Percentiles rank a stretch among this genome's conserved stretches.
Conservation (phyloP, 2,888 invertebrate genomes). For the Ellobium chinense region DNA sequence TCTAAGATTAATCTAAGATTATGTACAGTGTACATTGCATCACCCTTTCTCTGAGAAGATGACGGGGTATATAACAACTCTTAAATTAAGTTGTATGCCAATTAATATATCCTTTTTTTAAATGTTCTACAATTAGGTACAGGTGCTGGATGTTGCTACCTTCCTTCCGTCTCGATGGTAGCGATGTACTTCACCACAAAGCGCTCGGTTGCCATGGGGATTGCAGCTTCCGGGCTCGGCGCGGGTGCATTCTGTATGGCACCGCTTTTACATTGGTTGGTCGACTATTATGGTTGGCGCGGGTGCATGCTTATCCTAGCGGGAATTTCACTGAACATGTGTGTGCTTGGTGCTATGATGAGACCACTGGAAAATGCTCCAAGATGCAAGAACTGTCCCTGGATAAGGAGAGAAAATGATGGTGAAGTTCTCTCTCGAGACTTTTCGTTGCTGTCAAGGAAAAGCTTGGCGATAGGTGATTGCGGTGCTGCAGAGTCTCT, state of each 20-base stretch:
- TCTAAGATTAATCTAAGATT: too few species aligned
- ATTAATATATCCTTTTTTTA: background rate
- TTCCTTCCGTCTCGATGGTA: slow-evolving; percentile 26
- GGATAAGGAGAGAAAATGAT: background rate
- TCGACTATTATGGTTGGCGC: slow-evolving; percentile 30
- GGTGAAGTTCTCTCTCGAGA: background rate
- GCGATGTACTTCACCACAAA: slow-evolving; percentile 31
- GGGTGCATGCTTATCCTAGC: slow-evolving; percentile 23
- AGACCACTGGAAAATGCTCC: slow-evolving; percentile 1
- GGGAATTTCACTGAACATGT: slow-evolving; percentile 28
- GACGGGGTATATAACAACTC: background rate
- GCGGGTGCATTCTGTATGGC: slow-evolving; percentile 31
- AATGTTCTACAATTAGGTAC: background rate
- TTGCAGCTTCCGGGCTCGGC: slow-evolving; percentile 18
- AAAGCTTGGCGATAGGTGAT: background rate
- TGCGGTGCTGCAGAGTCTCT: background rate
- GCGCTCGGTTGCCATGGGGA: slow-evolving; percentile 21
- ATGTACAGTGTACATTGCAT: too few species aligned
- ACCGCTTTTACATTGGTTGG: slow-evolving; percentile 19
- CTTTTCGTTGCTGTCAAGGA: background rate
- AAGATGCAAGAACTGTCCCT: background rate
- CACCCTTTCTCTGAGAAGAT: too few species aligned
- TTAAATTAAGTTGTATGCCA: background rate
- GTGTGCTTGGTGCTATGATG: slow-evolving; percentile 27
- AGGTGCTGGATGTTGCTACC: slow-evolving; percentile 27